Base-by-base conservation (phyloP, 64 coral and sea anemone species). In the Exaiptasia diaphana region DNA sequence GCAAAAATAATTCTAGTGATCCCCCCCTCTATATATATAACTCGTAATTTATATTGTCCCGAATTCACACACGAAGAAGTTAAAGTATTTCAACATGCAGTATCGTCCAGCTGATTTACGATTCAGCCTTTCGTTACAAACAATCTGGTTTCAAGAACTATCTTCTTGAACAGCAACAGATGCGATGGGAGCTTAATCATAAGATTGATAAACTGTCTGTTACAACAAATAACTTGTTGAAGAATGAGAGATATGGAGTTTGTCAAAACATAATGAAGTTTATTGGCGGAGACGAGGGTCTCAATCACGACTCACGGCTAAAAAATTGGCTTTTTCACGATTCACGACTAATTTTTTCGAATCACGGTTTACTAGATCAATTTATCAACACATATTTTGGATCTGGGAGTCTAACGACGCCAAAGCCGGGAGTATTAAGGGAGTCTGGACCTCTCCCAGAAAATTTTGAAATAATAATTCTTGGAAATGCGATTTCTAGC, bases 171-270 rank as follows among this genome's bases (percentile, higher is more conserved):
- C 83, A 86, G 76, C 72, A 86, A 42, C 82, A 75, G 45, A 85
- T 64, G 68, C 54, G 55, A 46, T 74, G 82, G 82, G 68, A 50
- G 25, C 40, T 75, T 40, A 75, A 85, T 38, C 61, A 52, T 73
- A 40, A 86, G 42, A 77, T 86, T 21, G 45, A 76, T 42, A 73
- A 74, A 25, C 61, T 86, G 26, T 77, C 61, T 50, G 54, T 77
- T 41, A 69, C 67, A 77, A 60, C 24, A 3, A 87, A 41, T 42
- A 87, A 87, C 45, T 24, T 76, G 71, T 45, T 77, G 38, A 54
- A 52, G 62, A 77, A 87, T 41, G 83, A 86, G 58, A 86, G 76
- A 50, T 86, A 64, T 32, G 83, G 83, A 76, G 71, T 86, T 24
- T 85, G 68, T 38, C 39, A 81, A 35, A 81, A 81, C 53, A 67